phyloP scores from a whole-genome alignment of 2,113 vertebrate species.

The Eclectus roratus region DNA sequence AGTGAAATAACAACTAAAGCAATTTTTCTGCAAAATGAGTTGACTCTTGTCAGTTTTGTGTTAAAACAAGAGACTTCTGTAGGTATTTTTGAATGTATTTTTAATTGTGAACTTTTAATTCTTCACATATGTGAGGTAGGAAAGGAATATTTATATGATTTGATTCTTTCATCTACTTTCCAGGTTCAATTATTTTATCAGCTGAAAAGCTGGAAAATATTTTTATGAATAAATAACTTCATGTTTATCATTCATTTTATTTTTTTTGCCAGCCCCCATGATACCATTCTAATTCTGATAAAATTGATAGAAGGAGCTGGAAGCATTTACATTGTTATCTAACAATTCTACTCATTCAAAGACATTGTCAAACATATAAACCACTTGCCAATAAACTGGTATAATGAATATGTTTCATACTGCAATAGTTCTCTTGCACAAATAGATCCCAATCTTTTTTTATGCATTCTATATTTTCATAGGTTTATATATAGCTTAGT shows the following conservation, averaged over 20 bases:
- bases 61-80: slow-evolving; percentile 32
- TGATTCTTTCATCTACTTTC: slow-evolving; percentile 67
- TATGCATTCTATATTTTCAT: neutral
- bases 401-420: neutral
- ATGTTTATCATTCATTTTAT: slow-evolving; percentile 56
- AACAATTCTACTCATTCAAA: slow-evolving; percentile 29
- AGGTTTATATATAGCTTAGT: neutral
- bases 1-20: slow-evolving; percentile 24
- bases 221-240: slow-evolving; percentile 56
- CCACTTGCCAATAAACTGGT: neutral
- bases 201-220: slow-evolving; percentile 70
- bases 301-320: slow-evolving; percentile 29
- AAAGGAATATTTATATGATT: slow-evolving; percentile 55
- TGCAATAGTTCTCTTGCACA: neutral
- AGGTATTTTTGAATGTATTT: neutral
- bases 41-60: neutral
- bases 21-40: neutral
- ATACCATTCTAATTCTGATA: slow-evolving; percentile 69
- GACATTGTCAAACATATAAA: neutral
- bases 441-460: neutral
- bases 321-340: slow-evolving; percentile 28
- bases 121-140: slow-evolving; percentile 27
- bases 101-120: slow-evolving; percentile 43
- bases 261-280: slow-evolving; percentile 52
- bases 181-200: slow-evolving; percentile 73